Evolutionary conservation across 2,113 vertebrate genomes (phyloP), one percentile per base, ranked within the genome.

Genomic region (Pardalotus punctatus): DNA sequence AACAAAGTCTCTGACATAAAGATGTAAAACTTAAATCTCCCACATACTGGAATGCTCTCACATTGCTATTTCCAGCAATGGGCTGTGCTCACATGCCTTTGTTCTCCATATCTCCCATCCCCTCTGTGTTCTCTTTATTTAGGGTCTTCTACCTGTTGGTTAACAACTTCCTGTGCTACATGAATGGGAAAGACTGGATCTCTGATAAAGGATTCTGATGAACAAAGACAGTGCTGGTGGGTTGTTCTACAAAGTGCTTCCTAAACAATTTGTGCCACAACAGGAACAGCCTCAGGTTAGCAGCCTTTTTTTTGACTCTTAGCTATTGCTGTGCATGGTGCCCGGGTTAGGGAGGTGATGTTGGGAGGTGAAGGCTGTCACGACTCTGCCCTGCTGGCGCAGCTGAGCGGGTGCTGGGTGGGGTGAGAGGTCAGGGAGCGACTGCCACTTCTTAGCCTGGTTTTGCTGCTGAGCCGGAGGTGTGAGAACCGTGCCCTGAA

Each of bases 261-360:
- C n/a, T 36, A n/a, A 40, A 10, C 11, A 53, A 21, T 54, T 82
- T 38, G 36, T 43, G 47, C 28, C 42, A 38, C 57, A 14, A 11
- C 22, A 20, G 1, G 25, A 48, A 5, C 11, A 35, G 54, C 15
- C 23, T 25, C 29, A 10, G 15, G 11, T n/a, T 19, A 6, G 40
- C 7, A 47, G 14, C 21, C 14, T 9, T 42, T 29, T 42, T 29
- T 70, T 5, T 31, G 70, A 48, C 69, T 3, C 67, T 24, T 21
- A 35, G 36, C 4, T 31, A 3, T 9, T 38, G 36, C 25, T 56
- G 45, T 48, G 40, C 2, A 0, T 0, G 20, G 31, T 58, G 21
- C 23, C 11, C 0, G 1, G 31, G 11, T 24, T 7, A 11, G 42
- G 70, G 43, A 78, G 61, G 3, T 1, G 14, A 9, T 5, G 25